Evolutionary conservation across 1,140 invertebrate genomes (phyloP).

Genomic region (Galleria mellonella): DNA sequence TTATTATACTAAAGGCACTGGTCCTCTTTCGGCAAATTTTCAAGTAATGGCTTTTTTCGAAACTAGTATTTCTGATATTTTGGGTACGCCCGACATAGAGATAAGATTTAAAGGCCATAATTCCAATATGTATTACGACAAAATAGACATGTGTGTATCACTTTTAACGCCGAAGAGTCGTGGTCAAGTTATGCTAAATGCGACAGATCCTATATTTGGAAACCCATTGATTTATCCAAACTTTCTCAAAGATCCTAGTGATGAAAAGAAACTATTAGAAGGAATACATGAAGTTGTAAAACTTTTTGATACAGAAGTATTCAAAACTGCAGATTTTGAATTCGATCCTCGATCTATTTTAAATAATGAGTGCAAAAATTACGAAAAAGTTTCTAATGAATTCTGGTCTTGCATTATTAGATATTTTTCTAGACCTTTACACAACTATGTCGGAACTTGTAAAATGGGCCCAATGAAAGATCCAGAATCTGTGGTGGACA

Average conservation of each 20-base stretch:
- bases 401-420: slow-evolving; percentile 87
- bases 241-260: slow-evolving; percentile 84
- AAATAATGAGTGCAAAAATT: slow-evolving; percentile 72
- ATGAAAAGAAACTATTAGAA: slow-evolving; percentile 82
- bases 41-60: slow-evolving; percentile 79
- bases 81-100: slow-evolving; percentile 75
- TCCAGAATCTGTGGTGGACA: slow-evolving; percentile 83
- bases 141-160: slow-evolving; percentile 78
- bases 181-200: slow-evolving; percentile 80
- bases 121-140: slow-evolving; percentile 77
- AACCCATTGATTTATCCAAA: slow-evolving; percentile 86
- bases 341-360: slow-evolving; percentile 60
- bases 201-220: slow-evolving; percentile 81
- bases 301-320: slow-evolving; percentile 72
- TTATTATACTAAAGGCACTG: slow-evolving; percentile 70
- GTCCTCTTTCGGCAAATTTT: slow-evolving; percentile 75
- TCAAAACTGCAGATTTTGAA: slow-evolving; percentile 62
- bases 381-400: slow-evolving; percentile 76
- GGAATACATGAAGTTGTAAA: slow-evolving; percentile 75
- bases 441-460: slow-evolving; percentile 83
- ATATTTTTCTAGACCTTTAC: slow-evolving; percentile 78
- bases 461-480: slow-evolving; percentile 86
- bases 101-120: slow-evolving; percentile 74
- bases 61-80: slow-evolving; percentile 74
- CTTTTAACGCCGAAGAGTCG: slow-evolving; percentile 82